Base-by-base conservation (phyloP, 2,888 invertebrate species). In the Philopedon plagiatum region DNA sequence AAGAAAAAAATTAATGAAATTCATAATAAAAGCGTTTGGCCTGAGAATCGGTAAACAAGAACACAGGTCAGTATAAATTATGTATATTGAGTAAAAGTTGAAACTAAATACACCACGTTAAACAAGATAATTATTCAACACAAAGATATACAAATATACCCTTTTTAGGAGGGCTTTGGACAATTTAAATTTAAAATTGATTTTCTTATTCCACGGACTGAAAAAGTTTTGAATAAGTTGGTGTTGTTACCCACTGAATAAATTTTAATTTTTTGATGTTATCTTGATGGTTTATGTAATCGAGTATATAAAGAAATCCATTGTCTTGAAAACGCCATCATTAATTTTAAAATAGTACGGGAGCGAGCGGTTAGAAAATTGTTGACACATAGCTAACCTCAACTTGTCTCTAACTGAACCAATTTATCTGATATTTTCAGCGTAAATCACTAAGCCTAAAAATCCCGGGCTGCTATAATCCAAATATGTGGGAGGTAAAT, bases 221-320 rank as follows among this genome's bases (percentile, higher is more conserved):
- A 54, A 61, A 69, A 64, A 72, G 21, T 65, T 69, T 68, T 60
- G 64, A 68, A 73, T 72, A 67, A 71, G 54, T 73, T 29, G 23
- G 37, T 60, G 71, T 68, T 54, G 62, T 67, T 73, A 63, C 68
- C 65, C 70, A 70, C 66, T 62, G 73, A 73, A 73, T 70, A 70
- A 64, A 73, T 73, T 65, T 60, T 73, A 64, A 73, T 58, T 69
- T 58, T 46, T 32, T 26, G 71, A 74, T 74, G 41, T 37, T 74
- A 74, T 74, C 74, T 74, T 57, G 71, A 71, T 71, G 65, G 69
- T 71, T 74, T 74, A 71, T 71, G 71, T 74, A 74, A 74, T 74
- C 64, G 63, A 71, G 51, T 44, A 63, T 71, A 46, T 46, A 66
- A 67, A 54, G 54, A 66, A 62, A 67, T 66, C 74, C 64, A 74